Evolutionary conservation across 2,888 invertebrate species (phyloP).

Genomic region (Copidosoma aretas): DNA sequence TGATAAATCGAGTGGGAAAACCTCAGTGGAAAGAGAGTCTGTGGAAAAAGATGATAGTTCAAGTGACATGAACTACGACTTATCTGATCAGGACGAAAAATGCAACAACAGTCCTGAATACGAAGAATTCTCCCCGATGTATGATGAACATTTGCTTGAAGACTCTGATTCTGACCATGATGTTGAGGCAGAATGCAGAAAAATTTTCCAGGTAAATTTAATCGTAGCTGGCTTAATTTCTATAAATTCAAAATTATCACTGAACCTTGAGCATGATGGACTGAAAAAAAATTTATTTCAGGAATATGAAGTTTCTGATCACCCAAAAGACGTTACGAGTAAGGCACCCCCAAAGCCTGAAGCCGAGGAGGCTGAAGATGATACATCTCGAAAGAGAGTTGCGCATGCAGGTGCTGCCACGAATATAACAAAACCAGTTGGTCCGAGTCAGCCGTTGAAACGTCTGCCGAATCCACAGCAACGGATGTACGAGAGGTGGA

Average conservation of each 20-base stretch:
- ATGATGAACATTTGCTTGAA: conserved; percentile 58
- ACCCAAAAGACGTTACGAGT: conserved; percentile 48
- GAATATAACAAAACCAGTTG: conserved; percentile 46
- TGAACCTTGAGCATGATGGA: not conserved
- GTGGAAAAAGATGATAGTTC: conserved; percentile 31
- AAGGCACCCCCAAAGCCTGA: conserved; percentile 48
- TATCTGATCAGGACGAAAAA: conserved; percentile 46
- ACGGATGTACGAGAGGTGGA: conserved; percentile 59
- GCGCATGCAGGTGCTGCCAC: conserved; percentile 68
- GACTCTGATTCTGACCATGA: conserved; percentile 71
- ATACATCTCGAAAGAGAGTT: conserved; percentile 70
- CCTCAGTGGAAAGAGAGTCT: conserved; percentile 30
- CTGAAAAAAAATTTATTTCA: conserved; percentile 29
- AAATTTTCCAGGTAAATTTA: conserved; percentile 78
- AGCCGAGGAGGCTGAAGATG: conserved; percentile 49
- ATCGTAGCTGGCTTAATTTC: not conserved
- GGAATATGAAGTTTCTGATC: conserved; percentile 58
- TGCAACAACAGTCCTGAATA: conserved; percentile 45
- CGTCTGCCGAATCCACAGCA: conserved; percentile 54
- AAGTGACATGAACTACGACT: conserved; percentile 40
- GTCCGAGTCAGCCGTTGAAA: conserved; percentile 50
- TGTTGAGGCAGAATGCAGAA: conserved; percentile 82
- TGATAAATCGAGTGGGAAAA: conserved; percentile 44
- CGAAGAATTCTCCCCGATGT: conserved; percentile 42
- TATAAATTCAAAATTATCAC: no score